Conservation (phyloP, 2,888 invertebrate genomes). For the Uropetala carovei region DNA sequence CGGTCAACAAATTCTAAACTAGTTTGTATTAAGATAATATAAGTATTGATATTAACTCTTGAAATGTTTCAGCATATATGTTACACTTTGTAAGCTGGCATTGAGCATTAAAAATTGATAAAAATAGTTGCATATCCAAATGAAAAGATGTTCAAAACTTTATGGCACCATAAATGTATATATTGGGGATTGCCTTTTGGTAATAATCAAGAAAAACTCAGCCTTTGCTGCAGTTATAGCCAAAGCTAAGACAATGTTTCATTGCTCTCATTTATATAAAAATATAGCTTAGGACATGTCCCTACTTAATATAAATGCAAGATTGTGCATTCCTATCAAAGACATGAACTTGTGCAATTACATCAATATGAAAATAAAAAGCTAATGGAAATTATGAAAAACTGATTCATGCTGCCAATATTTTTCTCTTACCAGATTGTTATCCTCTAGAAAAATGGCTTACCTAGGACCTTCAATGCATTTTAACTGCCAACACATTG, state of each 20-base stretch:
- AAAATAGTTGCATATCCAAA: conserved; percentile 32
- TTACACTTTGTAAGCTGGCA: conserved; percentile 43
- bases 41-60: conserved; percentile 37
- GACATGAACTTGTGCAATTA: conserved; percentile 57
- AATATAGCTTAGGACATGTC: conserved; percentile 56
- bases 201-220: conserved; percentile 53
- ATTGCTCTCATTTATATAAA: conserved; percentile 32
- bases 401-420: conserved; percentile 37
- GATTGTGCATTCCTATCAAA: conserved; percentile 62
- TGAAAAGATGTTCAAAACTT: conserved; percentile 40
- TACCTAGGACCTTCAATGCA: neutral
- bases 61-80: conserved; percentile 39
- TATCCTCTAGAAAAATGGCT: conserved; percentile 24
- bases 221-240: conserved; percentile 39
- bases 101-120: conserved; percentile 55
- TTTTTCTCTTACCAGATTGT: neutral
- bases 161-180: neutral
- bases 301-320: conserved; percentile 56
- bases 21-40: conserved; percentile 15
- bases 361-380: conserved; percentile 48
- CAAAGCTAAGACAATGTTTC: conserved; percentile 37
- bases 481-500: neutral
- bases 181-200: neutral
- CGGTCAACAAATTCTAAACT: conserved; percentile 36
- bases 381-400: neutral